Conservation (phyloP, 2,797 vertebrate genomes). For the Prionace glauca region DNA sequence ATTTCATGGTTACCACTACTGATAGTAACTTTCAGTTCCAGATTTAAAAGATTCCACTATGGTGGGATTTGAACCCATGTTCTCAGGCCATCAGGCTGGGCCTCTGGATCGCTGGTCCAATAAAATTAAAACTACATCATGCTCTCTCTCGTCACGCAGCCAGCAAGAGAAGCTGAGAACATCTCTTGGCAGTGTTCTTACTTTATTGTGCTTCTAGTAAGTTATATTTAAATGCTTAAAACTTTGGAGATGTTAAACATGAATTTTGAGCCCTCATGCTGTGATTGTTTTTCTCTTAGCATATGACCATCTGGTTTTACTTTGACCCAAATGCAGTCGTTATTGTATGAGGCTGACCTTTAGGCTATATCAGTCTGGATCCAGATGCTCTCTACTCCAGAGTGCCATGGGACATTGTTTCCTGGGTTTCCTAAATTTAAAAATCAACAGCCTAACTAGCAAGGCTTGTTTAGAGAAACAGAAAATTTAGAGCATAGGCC, state of each 20-base stretch:
- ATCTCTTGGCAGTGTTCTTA: not conserved
- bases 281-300: not conserved
- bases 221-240: slow-evolving; percentile 6
- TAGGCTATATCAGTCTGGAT: slow-evolving; percentile 9
- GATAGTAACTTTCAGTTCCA: too few relatives aligned
- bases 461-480: not conserved
- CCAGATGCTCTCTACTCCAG: not conserved
- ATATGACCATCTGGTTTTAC: slow-evolving; percentile 13
- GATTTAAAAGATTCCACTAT: too few relatives aligned
- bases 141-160: too few relatives aligned
- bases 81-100: too few relatives aligned
- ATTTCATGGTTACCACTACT: too few relatives aligned
- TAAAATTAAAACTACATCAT: too few relatives aligned
- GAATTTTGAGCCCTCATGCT: not conserved
- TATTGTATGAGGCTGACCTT: not conserved
- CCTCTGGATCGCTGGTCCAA: too few relatives aligned
- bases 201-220: not conserved
- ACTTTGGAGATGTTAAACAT: not conserved
- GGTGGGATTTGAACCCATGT: not conserved
- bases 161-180: not conserved
- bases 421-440: not conserved
- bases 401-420: slow-evolving; percentile 7
- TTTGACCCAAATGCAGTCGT: slow-evolving; percentile 7
- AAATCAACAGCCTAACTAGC: not conserved
- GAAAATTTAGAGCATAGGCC: not conserved